Evolutionary conservation across 2,888 invertebrate species (phyloP), one percentile per base, ranked within the genome.

Genomic region (Mythimna vitellina): DNA sequence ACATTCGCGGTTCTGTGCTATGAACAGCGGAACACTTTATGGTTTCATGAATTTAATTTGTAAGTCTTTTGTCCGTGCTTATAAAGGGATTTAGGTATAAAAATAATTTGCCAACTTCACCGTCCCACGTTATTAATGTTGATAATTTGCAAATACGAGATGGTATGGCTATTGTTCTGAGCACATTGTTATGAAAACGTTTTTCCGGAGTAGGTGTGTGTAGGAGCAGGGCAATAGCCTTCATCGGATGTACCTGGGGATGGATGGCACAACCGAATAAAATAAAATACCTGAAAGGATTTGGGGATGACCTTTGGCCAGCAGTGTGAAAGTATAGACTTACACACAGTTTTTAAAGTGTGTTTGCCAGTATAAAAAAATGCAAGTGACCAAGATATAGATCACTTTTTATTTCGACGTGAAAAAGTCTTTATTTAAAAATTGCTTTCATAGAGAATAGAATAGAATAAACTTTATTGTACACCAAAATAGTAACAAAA

Each of bases 41-140:
- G 80, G 81, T 80, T 80, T 82, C 73, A 80, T 76, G 82, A 86
- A 86, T 86, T 87, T 85, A 83, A 86, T 82, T 84, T 82, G 77
- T 69, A 83, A 66, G 76, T 70, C 78, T 84, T 81, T 83, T 86
- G 82, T 77, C 62, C 67, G 66, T 54, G 70, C 60, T 70, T 85
- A 65, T 60, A 80, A 85, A 85, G 74, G 76, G 83, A 80, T 85
- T 84, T 60, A 25, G 66, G 63, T 17, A 73, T 67, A 76, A 76
- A 84, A 83, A 84, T 70, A 73, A 85, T 80, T 85, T 80, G 72
- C 73, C 61, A 57, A 68, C 73, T 84, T 65, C 56, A 62, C 70
- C 67, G 74, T 29, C 49, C 63, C 64, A 69, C 70, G 70, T 78
- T 80, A 74, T 71, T 78, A 74, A 82, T 80, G 67, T 74, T 74